Base-by-base conservation (phyloP, 1,140 invertebrate genomes). In the Drosophila pachea region DNA sequence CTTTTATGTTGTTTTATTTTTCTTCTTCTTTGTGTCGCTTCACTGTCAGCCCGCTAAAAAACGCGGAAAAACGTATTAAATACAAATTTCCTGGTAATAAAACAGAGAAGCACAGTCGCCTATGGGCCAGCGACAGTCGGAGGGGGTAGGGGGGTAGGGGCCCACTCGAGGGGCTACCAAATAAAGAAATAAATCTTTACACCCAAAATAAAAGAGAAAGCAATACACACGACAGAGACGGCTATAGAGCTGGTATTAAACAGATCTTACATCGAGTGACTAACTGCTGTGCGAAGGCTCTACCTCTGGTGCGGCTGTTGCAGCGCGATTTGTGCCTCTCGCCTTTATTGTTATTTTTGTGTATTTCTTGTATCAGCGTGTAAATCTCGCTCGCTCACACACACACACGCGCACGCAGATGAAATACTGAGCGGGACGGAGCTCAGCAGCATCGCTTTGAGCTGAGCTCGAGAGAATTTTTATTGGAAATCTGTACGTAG, bases 81-180 rank as follows among this genome's bases (percentile, higher is more conserved):
- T 84, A 84, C 59, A 86, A 76, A 84, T 84, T 84, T 84, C 79
- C 81, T 84, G 81, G 79, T 84, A 84, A 84, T 84, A 84, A 84
- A 84, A 79, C 55, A 73, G 67, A 73, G 61, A 69, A 22, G 22
- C 42, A 55, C 56, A 38, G 43, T 4, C 7, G 40, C 31, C 35
- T 33, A 7, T 38, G 50, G 55, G 22, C 0, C 7, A 2, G 22
- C 1, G 22, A 22, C 22, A 22, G 22, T 22, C 12, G 56, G 53
- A 4, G 4, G 11, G 29, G 36, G 16, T 9, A 16, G 12, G 66
- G 12, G n/a, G 66, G 22, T 1, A 22, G 22, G 22, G 22, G 22
- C 22, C 22, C 29, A 29, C 29, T 36, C 32, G 47, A 68, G 54
- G 58, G 74, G 64, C 72, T 73, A 73, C 76, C 79, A 83, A 83